A percentile compares a stretch with the other conserved stretches of the same genome.
These are phyloP conservation scores for Physella acuta DNA, from an alignment of 1,140 invertebrate genomes.

Conservation along the genomic window DNA sequence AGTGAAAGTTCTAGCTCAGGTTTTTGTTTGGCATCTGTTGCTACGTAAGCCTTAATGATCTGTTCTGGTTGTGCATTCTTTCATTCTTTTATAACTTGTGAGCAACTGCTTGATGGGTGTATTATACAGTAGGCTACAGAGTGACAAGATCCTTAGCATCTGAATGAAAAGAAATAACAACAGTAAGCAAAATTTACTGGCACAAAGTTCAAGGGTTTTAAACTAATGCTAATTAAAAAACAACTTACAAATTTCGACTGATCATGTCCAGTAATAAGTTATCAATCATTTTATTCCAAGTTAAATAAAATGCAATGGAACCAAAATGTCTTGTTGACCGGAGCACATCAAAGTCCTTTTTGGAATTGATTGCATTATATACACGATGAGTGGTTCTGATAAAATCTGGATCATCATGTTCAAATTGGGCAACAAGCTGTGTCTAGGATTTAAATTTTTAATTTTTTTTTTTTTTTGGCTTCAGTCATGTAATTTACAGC, in stretches of 20 bases:
- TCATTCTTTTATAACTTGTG: neutral
- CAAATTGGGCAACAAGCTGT: slow-evolving; percentile 87
- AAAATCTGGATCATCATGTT: slow-evolving; percentile 84
- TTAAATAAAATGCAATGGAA: slow-evolving; percentile 84
- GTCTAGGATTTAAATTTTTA: slow-evolving; percentile 88
- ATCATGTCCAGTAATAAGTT: slow-evolving; percentile 74
- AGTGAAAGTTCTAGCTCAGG: too few species aligned
- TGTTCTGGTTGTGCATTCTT: too few species aligned
- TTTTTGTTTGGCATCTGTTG: too few species aligned
- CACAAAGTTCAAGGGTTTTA: too few species aligned
- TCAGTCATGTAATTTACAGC: too few species aligned
- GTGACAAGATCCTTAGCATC: slow-evolving; percentile 67
- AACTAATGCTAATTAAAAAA: too few species aligned
- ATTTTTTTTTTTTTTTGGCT: too few species aligned
- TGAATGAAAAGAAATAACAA: slow-evolving; percentile 58
- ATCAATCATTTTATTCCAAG: slow-evolving; percentile 78
- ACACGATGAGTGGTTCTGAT: slow-evolving; percentile 73
- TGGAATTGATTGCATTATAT: slow-evolving; percentile 76
- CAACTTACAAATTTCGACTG: slow-evolving; percentile 47
- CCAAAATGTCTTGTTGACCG: slow-evolving; percentile 93
- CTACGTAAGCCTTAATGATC: too few species aligned
- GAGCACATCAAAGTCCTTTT: slow-evolving; percentile 72
- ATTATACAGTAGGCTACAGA: slow-evolving; percentile 66
- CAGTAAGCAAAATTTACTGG: too few species aligned
- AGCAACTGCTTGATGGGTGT: slow-evolving; percentile 49